Evolutionary conservation across 2,888 invertebrate genomes (phyloP).

Genomic region (Scaptomyza polygonia): DNA sequence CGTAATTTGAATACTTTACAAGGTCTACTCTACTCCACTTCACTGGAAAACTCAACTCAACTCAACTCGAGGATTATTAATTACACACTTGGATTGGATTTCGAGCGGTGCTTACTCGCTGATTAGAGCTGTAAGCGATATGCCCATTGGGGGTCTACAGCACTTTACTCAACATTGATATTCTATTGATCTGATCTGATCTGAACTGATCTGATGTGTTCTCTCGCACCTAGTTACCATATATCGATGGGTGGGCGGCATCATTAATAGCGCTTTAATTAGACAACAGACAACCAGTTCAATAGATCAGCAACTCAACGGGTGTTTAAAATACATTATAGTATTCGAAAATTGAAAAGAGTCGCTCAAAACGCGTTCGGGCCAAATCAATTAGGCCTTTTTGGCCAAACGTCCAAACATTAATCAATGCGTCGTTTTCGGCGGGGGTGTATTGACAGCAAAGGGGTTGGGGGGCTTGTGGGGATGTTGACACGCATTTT

Average conservation of each 20-base stretch:
- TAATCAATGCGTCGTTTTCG: constrained; percentile 64
- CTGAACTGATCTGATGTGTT: background rate
- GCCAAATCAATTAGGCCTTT: constrained; percentile 69
- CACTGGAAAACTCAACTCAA: constrained; percentile 58
- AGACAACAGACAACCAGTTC: constrained; percentile 53
- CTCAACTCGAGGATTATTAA: constrained; percentile 64
- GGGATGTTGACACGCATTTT: constrained; percentile 42
- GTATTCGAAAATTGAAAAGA: constrained; percentile 11
- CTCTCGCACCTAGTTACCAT: constrained; percentile 1
- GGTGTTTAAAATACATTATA: constrained; percentile 34
- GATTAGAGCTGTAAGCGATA: constrained; percentile 64
- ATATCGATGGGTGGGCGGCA: constrained; percentile 63
- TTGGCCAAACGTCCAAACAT: constrained; percentile 43
- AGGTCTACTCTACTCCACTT: constrained; percentile 36
- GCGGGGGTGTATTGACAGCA: constrained; percentile 12
- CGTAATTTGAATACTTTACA: constrained; percentile 79
- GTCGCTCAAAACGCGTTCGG: constrained; percentile 4
- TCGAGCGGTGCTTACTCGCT: constrained; percentile 47
- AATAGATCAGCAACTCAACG: constrained; percentile 44
- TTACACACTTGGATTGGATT: constrained; percentile 78
- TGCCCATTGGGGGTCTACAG: constrained; percentile 17
- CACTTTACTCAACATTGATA: background rate
- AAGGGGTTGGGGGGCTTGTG: background rate
- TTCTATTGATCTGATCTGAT: background rate
- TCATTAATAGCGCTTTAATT: constrained; percentile 70